A percentile compares a stretch with the other conserved stretches of the same genome.
These are phyloP conservation scores for Saguinus imperator DNA, from an alignment of 2,113 vertebrate genomes.

Conservation along the genomic window DNA sequence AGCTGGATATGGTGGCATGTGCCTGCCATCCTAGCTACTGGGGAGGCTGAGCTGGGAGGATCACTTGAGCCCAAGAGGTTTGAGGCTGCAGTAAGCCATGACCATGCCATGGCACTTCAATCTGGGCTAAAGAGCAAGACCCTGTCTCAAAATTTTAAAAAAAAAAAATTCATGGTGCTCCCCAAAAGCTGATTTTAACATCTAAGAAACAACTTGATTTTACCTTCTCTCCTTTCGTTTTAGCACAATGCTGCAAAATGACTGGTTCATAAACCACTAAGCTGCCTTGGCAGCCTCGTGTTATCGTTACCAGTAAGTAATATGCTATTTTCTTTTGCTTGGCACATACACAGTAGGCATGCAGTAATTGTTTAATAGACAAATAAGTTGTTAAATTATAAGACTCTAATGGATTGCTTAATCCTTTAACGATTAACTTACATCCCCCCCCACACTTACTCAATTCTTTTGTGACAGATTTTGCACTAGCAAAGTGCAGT, in stretches of 20 bases:
- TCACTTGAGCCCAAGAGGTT: not conserved
- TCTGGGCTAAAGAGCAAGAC: not conserved
- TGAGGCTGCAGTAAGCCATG: too few relatives aligned
- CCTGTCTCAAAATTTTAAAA: not conserved
- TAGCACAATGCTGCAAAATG: not conserved
- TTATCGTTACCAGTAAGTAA: not conserved
- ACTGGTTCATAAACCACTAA: not conserved
- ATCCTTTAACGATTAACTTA: not conserved
- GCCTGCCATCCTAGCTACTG: too few relatives aligned
- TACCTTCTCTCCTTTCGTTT: not conserved
- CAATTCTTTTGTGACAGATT: not conserved
- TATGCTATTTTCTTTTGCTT: not conserved
- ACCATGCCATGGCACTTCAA: too few relatives aligned
- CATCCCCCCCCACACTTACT: not conserved
- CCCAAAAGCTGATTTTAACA: not conserved
- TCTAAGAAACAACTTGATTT: not conserved
- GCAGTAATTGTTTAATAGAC: constrained; percentile 10
- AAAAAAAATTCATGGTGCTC: not conserved
- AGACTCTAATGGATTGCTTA: not conserved
- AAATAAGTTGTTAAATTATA: constrained; percentile 8
- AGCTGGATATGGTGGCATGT: too few relatives aligned
- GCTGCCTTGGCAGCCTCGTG: not conserved
- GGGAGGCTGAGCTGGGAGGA: not conserved
- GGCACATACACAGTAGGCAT: not conserved
- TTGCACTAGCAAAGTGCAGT: not conserved